Evolutionary conservation across 2,113 vertebrate genomes (phyloP).

Genomic region (Cyanoderma ruficeps): DNA sequence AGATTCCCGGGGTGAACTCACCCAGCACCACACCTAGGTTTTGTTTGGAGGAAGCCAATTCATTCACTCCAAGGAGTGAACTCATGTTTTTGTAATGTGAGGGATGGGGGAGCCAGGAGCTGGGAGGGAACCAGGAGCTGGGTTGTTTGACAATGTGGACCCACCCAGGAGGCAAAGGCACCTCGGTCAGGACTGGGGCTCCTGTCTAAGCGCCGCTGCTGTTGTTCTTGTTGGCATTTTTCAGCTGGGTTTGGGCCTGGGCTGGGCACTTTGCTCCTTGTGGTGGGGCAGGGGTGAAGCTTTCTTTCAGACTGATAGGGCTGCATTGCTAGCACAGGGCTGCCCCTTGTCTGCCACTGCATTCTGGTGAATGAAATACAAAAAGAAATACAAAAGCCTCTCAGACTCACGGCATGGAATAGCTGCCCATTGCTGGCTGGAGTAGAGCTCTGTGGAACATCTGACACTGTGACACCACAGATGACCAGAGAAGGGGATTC

Average conservation of each 20-base stretch:
- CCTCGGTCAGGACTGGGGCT: not conserved
- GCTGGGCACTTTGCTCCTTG: not conserved
- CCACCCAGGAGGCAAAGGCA: slow-evolving; percentile 28
- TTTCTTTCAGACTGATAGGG: not conserved
- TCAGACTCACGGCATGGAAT: not conserved
- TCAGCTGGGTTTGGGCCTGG: not conserved
- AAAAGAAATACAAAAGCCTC: not conserved
- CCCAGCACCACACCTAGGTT: slow-evolving; percentile 68
- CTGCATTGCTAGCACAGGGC: not conserved
- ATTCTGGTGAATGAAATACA: not conserved
- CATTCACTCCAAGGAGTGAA: slow-evolving; percentile 60
- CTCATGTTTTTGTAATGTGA: slow-evolving; percentile 60
- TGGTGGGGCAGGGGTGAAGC: not conserved
- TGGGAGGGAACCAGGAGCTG: slow-evolving; percentile 45
- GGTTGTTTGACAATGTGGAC: not conserved
- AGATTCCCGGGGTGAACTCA: slow-evolving; percentile 44
- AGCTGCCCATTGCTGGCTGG: fast-evolving
- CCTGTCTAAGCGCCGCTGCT: not conserved
- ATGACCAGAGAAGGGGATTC: not conserved
- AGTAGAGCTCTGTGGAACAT: not conserved
- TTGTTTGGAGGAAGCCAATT: slow-evolving; percentile 59
- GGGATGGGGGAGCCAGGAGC: slow-evolving; percentile 31
- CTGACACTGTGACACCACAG: not conserved
- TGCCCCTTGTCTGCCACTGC: not conserved
- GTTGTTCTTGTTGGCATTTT: not conserved